Evolutionary conservation across 2,888 invertebrate genomes (phyloP).

Genomic region (Drosophila aldrichi): DNA sequence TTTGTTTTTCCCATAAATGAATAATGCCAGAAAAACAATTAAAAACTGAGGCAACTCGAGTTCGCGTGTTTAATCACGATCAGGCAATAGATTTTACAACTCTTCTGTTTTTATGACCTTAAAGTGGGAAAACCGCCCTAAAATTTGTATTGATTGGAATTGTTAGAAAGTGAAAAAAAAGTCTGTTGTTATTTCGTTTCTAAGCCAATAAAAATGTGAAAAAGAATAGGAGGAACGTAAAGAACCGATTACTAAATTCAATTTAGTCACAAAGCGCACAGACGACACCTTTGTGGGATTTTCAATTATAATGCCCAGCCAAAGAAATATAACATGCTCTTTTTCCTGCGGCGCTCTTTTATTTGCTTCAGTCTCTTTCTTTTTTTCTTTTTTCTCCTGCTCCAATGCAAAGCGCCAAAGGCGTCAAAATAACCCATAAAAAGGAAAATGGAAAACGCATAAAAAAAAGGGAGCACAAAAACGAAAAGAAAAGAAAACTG

Average conservation of each 20-base stretch:
- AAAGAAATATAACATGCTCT: constrained; percentile 69
- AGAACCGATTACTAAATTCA: constrained; percentile 77
- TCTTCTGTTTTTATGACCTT: constrained; percentile 28
- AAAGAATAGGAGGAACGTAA: constrained; percentile 34
- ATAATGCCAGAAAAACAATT: constrained; percentile 40
- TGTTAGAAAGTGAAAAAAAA: not conserved
- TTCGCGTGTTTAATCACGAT: constrained; percentile 42
- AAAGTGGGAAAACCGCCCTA: constrained; percentile 14
- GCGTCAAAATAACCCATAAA: constrained; percentile 75
- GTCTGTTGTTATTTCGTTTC: constrained; percentile 48
- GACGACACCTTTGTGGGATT: constrained; percentile 78
- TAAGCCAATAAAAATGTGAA: constrained; percentile 15
- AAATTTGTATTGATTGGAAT: constrained; percentile 25
- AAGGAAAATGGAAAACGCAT: constrained; percentile 41
- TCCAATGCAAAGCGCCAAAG: constrained; percentile 60
- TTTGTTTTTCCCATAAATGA: constrained; percentile 51
- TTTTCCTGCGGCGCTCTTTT: constrained; percentile 27
- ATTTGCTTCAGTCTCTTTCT: constrained; percentile 1
- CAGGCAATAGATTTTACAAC: constrained; percentile 20
- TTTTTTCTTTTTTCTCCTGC: not conserved
- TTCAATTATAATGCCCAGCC: constrained; percentile 72
- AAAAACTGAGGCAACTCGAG: constrained; percentile 43
- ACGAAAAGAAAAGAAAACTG: constrained; percentile 11
- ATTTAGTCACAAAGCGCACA: constrained; percentile 76
- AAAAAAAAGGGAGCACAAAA: constrained; percentile 38